phyloP scores from a whole-genome alignment of 2,888 invertebrate species.

The Eustalomyia histrio region DNA sequence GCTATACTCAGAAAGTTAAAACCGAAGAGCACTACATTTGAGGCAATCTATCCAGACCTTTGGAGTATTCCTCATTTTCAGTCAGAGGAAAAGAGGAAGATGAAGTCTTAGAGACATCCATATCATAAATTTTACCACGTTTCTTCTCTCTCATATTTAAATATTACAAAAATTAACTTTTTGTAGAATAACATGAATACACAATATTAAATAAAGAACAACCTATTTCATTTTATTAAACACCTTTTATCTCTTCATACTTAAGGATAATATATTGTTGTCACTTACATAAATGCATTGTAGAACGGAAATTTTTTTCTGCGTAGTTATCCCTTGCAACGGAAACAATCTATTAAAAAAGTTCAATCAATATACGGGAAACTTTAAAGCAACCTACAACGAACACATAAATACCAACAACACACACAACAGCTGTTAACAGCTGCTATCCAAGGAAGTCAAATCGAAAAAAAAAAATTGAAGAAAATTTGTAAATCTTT shows the following conservation, averaged over 20 bases:
- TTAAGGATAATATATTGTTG: constrained; percentile 43
- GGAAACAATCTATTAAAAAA: constrained; percentile 69
- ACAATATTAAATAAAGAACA: too few species aligned
- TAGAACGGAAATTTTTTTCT: constrained; percentile 36
- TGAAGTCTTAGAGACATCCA: too few species aligned
- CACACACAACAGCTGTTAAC: constrained; percentile 47
- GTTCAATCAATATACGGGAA: constrained; percentile 66
- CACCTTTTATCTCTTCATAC: constrained; percentile 1
- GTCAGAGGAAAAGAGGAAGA: too few species aligned
- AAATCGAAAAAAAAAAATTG: constrained; percentile 16
- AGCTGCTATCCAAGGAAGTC: constrained; percentile 36
- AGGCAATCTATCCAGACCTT: too few species aligned
- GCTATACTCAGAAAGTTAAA: too few species aligned
- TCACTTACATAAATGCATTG: constrained; percentile 43
- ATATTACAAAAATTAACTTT: too few species aligned
- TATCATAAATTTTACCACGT: too few species aligned
- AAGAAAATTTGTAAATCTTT: constrained; percentile 60
- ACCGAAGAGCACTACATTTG: too few species aligned
- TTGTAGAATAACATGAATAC: too few species aligned
- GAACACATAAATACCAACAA: constrained; percentile 10
- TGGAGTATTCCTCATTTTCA: too few species aligned
- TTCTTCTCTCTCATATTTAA: too few species aligned
- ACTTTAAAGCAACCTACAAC: constrained; percentile 39
- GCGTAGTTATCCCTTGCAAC: constrained; percentile 53
- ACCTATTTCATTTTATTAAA: background rate